Conservation (phyloP, 2,113 vertebrate species). For the Camelus bactrianus region DNA sequence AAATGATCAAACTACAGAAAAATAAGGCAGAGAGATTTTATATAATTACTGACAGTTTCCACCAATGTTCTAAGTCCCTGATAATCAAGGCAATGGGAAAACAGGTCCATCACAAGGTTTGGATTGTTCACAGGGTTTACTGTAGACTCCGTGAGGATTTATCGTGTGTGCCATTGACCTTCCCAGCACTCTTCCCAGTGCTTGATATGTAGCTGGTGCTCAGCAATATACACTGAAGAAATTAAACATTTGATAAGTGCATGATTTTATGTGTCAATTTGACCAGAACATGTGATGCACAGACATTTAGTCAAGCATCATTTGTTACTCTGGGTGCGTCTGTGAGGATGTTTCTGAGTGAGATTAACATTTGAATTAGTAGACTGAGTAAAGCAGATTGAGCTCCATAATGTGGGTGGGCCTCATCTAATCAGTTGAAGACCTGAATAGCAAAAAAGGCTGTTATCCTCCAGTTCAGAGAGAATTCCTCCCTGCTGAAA, state of each 20-base stretch:
- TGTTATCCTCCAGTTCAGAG: fast-evolving
- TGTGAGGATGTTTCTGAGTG: background rate
- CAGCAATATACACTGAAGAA: background rate
- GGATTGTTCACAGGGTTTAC: fast-evolving
- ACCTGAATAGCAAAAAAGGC: too few relatives aligned
- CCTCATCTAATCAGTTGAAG: fast-evolving
- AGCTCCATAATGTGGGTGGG: background rate
- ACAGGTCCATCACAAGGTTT: background rate
- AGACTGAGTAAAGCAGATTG: background rate
- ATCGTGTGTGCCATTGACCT: background rate
- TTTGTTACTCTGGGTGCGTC: background rate
- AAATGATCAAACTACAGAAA: background rate
- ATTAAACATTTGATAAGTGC: fast-evolving
- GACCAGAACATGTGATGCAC: background rate
- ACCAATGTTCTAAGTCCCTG: background rate
- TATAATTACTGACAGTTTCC: fast-evolving
- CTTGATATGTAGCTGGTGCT: background rate
- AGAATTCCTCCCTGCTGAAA: fast-evolving
- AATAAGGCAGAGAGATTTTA: too few relatives aligned
- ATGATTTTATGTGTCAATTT: background rate
- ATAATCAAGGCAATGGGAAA: background rate
- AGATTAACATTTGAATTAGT: background rate
- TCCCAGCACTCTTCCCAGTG: background rate
- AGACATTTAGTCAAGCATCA: too few relatives aligned
- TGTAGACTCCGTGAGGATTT: fast-evolving